phyloP scores from a whole-genome alignment of 2,113 vertebrate genomes.

The Amphiprion ocellaris region DNA sequence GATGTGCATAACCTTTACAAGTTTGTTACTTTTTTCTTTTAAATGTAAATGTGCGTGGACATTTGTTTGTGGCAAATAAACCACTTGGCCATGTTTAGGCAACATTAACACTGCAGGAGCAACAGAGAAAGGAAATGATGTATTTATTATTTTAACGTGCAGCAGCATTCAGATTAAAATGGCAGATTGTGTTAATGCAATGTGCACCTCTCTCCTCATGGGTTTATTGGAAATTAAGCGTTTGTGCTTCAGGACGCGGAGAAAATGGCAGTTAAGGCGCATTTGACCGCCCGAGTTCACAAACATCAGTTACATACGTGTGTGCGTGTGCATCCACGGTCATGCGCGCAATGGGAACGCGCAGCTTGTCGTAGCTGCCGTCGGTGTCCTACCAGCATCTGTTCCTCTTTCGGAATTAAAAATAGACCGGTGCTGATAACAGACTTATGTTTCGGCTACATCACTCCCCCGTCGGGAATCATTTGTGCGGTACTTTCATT shows the following conservation, averaged over 20 bases:
- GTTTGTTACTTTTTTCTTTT: neutral
- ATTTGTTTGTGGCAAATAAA: neutral
- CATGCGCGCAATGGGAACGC: conserved; percentile 73
- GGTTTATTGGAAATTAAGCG: too few relatives aligned
- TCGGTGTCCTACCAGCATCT: conserved; percentile 67
- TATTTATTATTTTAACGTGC: neutral
- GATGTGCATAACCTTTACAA: neutral
- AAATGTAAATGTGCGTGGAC: too few relatives aligned
- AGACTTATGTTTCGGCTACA: conserved; percentile 54
- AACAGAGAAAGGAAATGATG: conserved; percentile 13
- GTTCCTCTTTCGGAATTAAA: conserved; percentile 55
- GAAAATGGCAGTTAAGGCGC: neutral
- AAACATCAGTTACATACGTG: conserved; percentile 22
- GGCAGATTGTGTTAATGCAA: conserved; percentile 9
- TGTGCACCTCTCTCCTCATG: neutral
- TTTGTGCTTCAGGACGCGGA: too few relatives aligned
- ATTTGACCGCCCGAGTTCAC: conserved; percentile 17
- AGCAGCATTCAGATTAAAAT: conserved; percentile 13
- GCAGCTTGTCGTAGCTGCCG: conserved; percentile 65
- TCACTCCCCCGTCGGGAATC: conserved; percentile 51
- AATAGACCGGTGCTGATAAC: conserved; percentile 57
- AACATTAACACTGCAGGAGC: too few relatives aligned
- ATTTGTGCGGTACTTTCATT: conserved; percentile 68
- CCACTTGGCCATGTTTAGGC: too few relatives aligned
- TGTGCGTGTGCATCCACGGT: conserved; percentile 38